Base-by-base conservation (phyloP, 2,113 vertebrate genomes). In the Ia io region DNA sequence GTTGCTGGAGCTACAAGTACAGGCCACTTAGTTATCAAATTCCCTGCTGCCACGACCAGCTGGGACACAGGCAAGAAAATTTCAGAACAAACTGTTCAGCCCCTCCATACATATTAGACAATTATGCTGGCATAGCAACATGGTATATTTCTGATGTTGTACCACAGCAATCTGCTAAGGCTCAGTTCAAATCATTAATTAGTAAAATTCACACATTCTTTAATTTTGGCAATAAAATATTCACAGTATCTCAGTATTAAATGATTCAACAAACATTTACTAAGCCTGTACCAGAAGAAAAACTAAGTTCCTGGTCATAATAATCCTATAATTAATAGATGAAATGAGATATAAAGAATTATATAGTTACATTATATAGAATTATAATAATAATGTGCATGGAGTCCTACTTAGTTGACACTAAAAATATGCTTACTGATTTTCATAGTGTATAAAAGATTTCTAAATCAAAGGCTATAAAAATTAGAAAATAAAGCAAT, bases 201-300 rank as follows among this genome's bases (percentile, higher is more conserved):
- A 96, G 96, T 61, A 93, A 85, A 86, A 88, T 63, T 94, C 84
- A 88, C 65, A 93, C 59, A 70, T 44, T 93, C 83, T 83, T 95
- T 79, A 73, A 95, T 95, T 96, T 95, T 92, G 73, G 76, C 88
- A 96, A 92, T 90, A 94, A 93, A 95, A 94, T 93, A 96, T 28
- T 63, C 77, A 92, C 40, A 74, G 69, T 35, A 85, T 79, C 35
- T 95, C 86, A 93, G 79, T 94, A 95, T 73, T 83, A 96, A 92
- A 82, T 69, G 87, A 90, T 67, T 82, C 59, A 93, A 90, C 65
- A 93, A 90, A 88, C 67, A 90, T 74, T 94, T 87, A 76, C 28
- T 59, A 73, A 95, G 53, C 6, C 3, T 76, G 13, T 84, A 87
- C 10, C 63, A 42, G 61, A 6, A 87, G 71, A 93, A 92, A 96